Conservation (phyloP, 2,797 vertebrate species). For the Coendou prehensilis region DNA sequence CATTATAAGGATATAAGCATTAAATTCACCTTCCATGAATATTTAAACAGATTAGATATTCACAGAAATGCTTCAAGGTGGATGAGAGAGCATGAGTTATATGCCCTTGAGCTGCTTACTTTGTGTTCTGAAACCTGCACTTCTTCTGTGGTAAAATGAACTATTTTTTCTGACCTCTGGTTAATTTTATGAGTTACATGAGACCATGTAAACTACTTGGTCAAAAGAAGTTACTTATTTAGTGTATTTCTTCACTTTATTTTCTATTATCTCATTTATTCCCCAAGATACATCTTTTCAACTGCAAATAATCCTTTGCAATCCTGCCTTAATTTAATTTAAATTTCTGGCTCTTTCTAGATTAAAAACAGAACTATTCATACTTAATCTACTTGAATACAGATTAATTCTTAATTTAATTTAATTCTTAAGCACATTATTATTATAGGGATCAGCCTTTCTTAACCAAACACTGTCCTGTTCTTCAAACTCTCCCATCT, state of each 20-base stretch:
- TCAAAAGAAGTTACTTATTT: constrained; percentile 13
- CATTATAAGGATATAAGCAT: neutral
- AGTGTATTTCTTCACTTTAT: constrained; percentile 40
- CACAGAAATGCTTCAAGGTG: neutral
- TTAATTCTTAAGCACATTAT: neutral
- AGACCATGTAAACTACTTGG: constrained; percentile 5
- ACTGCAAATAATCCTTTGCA: constrained; percentile 46
- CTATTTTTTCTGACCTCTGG: constrained; percentile 39
- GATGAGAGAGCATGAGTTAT: neutral
- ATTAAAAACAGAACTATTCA: constrained; percentile 16
- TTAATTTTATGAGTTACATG: constrained; percentile 14
- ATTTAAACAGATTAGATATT: constrained; percentile 28
- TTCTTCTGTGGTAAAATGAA: neutral
- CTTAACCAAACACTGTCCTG: neutral
- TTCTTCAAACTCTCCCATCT: neutral
- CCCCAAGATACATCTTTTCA: constrained; percentile 1
- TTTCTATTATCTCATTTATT: constrained; percentile 60
- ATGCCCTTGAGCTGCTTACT: neutral
- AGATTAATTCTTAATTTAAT: constrained; percentile 45
- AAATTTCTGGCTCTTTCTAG: constrained; percentile 13
- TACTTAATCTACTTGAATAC: constrained; percentile 25
- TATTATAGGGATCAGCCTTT: neutral
- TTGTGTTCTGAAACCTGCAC: neutral
- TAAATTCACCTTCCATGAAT: constrained; percentile 32
- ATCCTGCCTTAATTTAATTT: constrained; percentile 3